These are phyloP conservation scores for Sinocyclocheilus anshuiensis DNA, from an alignment of 2,113 vertebrate species.

Conservation along the genomic window DNA sequence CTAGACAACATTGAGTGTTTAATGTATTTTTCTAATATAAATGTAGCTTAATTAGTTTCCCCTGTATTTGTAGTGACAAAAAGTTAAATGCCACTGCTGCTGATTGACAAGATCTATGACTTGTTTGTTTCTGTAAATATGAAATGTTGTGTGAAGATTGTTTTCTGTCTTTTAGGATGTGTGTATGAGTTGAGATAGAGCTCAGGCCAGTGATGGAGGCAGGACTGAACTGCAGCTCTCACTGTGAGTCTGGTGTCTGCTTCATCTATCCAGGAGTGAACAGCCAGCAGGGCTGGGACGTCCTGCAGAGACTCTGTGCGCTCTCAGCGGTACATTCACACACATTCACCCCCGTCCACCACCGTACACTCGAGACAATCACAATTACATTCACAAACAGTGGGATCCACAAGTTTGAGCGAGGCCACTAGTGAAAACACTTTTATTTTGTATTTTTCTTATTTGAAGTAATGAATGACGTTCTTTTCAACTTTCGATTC, in stretches of 20 bases:
- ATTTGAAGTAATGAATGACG: not conserved
- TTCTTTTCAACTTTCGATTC: not conserved
- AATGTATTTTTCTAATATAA: not conserved
- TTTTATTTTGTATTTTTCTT: not conserved
- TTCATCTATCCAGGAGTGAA: slow-evolving; percentile 69
- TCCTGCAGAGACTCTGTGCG: slow-evolving; percentile 83
- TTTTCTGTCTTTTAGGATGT: slow-evolving; percentile 58
- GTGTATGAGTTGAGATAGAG: slow-evolving; percentile 56
- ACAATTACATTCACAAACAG: not conserved
- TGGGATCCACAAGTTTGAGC: not conserved
- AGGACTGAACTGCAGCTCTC: slow-evolving; percentile 87
- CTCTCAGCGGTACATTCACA: slow-evolving; percentile 77
- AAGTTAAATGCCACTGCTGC: not conserved
- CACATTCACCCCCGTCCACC: slow-evolving; percentile 32
- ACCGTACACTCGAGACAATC: not conserved
- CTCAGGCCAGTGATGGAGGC: slow-evolving; percentile 78
- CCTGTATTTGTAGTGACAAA: not conserved
- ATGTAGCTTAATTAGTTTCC: not conserved
- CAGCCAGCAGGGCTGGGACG: slow-evolving; percentile 71
- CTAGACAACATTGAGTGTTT: not conserved
- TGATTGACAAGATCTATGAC: not conserved
- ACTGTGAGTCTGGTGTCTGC: slow-evolving; percentile 76
- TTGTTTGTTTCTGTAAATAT: not conserved
- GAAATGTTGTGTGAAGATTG: not conserved
- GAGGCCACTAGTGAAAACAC: not conserved